Evolutionary conservation across 2,888 invertebrate species (phyloP).

Genomic region (Patella caerulea): DNA sequence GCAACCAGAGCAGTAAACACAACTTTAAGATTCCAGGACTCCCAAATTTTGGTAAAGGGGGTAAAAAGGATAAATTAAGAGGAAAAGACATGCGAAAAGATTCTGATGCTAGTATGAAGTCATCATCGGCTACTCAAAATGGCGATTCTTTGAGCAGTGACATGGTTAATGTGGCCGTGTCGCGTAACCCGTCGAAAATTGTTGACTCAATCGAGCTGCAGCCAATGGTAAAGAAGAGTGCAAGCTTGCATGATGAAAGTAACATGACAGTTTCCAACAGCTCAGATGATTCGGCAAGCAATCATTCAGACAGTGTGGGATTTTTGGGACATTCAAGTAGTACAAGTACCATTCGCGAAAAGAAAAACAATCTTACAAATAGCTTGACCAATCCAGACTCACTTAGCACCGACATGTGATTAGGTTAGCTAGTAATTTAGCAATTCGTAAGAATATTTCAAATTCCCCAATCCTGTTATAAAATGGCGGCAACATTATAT

Average conservation of each 20-base stretch:
- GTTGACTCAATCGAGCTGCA: slow-evolving; percentile 50
- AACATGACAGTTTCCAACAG: slow-evolving; percentile 19
- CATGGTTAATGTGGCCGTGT: slow-evolving; percentile 41
- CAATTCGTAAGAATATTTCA: too few species aligned
- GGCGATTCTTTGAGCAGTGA: slow-evolving; percentile 47
- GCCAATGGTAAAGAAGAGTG: slow-evolving; percentile 28
- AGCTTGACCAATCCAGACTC: slow-evolving; percentile 47
- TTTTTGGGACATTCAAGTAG: slow-evolving; percentile 26
- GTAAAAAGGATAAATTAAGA: slow-evolving; percentile 40
- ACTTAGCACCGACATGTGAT: slow-evolving; percentile 48
- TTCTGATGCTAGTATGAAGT: slow-evolving; percentile 31
- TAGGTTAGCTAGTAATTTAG: too few species aligned
- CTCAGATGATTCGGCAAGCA: slow-evolving; percentile 14
- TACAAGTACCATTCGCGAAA: slow-evolving; percentile 31
- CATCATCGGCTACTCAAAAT: slow-evolving; percentile 32
- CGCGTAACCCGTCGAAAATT: slow-evolving; percentile 39
- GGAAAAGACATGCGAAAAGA: slow-evolving; percentile 39
- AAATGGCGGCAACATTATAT: too few species aligned
- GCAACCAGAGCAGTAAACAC: slow-evolving; percentile 47
- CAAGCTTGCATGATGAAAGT: slow-evolving; percentile 22
- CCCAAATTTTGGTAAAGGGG: slow-evolving; percentile 37
- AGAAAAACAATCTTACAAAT: slow-evolving; percentile 43
- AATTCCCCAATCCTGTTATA: too few species aligned
- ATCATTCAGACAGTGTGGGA: slow-evolving; percentile 26
- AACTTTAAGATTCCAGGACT: slow-evolving; percentile 27